Evolutionary conservation across 2,113 vertebrate species (phyloP).

Genomic region (Ibidorhyncha struthersii): DNA sequence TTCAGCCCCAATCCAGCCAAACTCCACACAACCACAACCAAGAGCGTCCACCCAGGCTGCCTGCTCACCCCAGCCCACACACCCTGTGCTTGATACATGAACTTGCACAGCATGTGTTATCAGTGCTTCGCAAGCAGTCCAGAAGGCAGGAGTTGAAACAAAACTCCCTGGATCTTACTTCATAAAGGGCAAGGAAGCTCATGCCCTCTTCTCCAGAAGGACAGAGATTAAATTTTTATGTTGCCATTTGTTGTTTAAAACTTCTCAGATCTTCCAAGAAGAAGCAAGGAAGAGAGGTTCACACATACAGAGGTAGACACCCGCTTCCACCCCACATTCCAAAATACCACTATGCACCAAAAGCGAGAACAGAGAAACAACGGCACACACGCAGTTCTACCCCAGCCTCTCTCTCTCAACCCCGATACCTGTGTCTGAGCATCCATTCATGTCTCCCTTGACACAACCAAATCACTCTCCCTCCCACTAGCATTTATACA

Average conservation of each 20-base stretch:
- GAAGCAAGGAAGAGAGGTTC: neutral
- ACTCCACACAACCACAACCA: neutral
- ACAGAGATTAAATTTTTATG: neutral
- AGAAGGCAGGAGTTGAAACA: neutral
- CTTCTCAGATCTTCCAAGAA: neutral
- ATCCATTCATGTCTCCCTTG: neutral
- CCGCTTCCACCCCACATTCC: neutral
- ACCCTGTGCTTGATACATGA: fast-evolving
- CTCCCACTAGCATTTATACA: neutral
- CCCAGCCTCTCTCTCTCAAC: neutral
- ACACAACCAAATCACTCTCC: neutral
- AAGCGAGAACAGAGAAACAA: neutral
- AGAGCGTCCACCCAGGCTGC: neutral
- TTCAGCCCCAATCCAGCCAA: neutral
- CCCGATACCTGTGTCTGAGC: neutral
- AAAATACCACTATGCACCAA: neutral
- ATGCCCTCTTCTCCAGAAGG: neutral
- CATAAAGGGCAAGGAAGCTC: neutral
- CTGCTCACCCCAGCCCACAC: neutral
- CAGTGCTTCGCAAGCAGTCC: neutral
- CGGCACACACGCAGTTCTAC: neutral
- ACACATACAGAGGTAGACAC: neutral
- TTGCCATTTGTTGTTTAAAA: neutral
- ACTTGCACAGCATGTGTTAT: neutral
- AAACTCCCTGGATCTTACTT: neutral